Base-by-base conservation (phyloP, 1,140 invertebrate species). In the Pseudobourletiella spinata region DNA sequence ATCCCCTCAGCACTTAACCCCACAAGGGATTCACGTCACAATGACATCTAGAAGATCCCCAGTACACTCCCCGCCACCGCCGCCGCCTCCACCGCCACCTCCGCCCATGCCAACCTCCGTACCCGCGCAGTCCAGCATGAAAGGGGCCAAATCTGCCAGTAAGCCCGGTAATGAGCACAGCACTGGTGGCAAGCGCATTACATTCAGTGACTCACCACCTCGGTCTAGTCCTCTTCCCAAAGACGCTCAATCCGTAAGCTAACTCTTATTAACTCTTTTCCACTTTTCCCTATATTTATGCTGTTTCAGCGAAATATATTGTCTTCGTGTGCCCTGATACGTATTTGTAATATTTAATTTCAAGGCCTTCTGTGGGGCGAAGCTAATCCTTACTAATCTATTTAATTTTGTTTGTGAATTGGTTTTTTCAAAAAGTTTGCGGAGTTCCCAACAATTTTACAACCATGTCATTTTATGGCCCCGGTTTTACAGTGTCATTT, bases 31-130 rank as follows among this genome's bases (percentile, higher is more conserved):
- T 44, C 69, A 68, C 39, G 66, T 70, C 44, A 70, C 66, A 48
- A 65, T 70, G 67, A 68, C 76, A 14, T 72, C 77, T n/a, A 78
- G 80, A 15, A 79, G 79, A 57, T 66, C 63, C 55, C 68, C 64
- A 43, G 73, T 73, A 76, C 75, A 2, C 69, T 25, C 71, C 71
- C 71, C 65, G 6, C 66, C 72, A 16, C 61, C 72, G n/a, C 72
- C 70, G 25, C 54, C 64, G 44, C 72, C 76, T 57, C 70, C 64
- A 25, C 43, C 61, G 16, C 26, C 29, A 29, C 57, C 44, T 55
- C 30, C 51, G 8, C 59, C 58, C 20, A 18, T n/a, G 24, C 20
- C 24, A 6, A 26, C 43, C 14, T 43, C 20, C 11, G 28, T 24
- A n/a, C 18, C 42, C 6, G 22, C 15, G 18, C 14, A 18, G 42